Percentiles rank a stretch among this genome's conserved stretches.
Evolutionary conservation across 2,888 invertebrate species (phyloP).

Genomic region (Cheilosia variabilis): DNA sequence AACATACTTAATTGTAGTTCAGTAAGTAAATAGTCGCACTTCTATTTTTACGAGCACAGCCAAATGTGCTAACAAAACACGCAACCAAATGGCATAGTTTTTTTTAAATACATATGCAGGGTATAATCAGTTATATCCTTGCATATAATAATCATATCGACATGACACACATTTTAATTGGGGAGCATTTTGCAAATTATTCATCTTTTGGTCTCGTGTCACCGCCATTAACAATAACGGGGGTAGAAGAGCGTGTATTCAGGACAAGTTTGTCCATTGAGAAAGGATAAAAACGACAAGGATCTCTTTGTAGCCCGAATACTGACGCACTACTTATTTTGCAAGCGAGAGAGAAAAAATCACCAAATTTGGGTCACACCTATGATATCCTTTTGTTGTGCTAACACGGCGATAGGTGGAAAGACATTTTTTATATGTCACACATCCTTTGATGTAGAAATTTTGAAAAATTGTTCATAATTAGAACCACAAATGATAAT

Average conservation of each 20-base stretch:
- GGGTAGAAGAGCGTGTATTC: not conserved
- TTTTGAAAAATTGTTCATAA: not conserved
- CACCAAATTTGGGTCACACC: conserved; percentile 30
- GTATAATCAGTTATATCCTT: too few relatives aligned
- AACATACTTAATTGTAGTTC: conserved; percentile 17
- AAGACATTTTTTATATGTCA: not conserved
- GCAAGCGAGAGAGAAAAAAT: not conserved
- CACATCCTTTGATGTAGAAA: not conserved
- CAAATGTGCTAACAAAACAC: conserved; percentile 7
- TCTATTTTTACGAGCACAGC: not conserved
- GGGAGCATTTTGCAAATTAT: too few relatives aligned
- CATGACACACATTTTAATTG: too few relatives aligned
- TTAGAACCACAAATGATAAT: not conserved
- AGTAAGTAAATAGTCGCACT: conserved; percentile 19
- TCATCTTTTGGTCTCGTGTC: too few relatives aligned
- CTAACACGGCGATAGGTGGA: not conserved
- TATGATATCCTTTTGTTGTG: conserved; percentile 12
- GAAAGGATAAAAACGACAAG: conserved; percentile 12
- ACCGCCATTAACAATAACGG: too few relatives aligned
- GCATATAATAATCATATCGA: too few relatives aligned
- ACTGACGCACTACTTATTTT: conserved; percentile 29
- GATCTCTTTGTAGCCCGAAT: not conserved
- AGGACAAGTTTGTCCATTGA: conserved; percentile 10
- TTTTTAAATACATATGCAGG: not conserved
- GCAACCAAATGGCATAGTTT: conserved; percentile 3